Conservation (phyloP, 2,888 invertebrate genomes). For the Autographa pulchrina region DNA sequence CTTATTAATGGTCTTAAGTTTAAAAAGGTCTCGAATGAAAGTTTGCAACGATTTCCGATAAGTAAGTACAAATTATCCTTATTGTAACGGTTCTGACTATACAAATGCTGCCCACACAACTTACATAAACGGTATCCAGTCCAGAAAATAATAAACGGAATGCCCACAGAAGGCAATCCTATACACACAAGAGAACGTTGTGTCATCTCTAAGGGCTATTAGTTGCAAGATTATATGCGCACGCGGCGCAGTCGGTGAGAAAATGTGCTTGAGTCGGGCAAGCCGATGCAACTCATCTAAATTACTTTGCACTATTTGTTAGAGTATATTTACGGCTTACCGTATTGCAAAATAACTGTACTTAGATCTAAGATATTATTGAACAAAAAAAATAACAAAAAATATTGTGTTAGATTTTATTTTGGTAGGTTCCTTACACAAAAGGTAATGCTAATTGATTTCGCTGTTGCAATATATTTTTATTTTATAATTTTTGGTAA, state of each 20-base stretch:
- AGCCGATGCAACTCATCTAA: conserved; percentile 2
- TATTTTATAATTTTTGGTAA: too few species aligned
- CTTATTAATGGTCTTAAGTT: too few species aligned
- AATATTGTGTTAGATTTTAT: too few species aligned
- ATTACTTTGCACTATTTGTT: conserved; percentile 5
- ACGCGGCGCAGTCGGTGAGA: conserved; percentile 44
- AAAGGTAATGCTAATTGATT: not conserved
- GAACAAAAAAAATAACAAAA: too few species aligned
- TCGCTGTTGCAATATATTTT: too few species aligned
- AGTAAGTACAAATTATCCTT: too few species aligned
- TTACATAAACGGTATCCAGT: not conserved
- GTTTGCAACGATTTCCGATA: too few species aligned
- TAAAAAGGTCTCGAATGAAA: too few species aligned
- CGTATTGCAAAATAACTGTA: not conserved
- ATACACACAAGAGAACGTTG: conserved; percentile 44
- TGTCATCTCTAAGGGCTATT: conserved; percentile 50
- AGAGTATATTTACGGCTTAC: not conserved
- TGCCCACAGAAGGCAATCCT: conserved; percentile 24
- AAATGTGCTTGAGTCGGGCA: conserved; percentile 22
- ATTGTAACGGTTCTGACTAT: not conserved
- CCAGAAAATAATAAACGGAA: not conserved
- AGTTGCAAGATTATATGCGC: conserved; percentile 50
- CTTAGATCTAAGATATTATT: not conserved
- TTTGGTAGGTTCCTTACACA: not conserved
- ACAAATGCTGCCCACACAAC: not conserved